Evolutionary conservation across 2,797 vertebrate species (phyloP).

Genomic region (Danio kyathit): DNA sequence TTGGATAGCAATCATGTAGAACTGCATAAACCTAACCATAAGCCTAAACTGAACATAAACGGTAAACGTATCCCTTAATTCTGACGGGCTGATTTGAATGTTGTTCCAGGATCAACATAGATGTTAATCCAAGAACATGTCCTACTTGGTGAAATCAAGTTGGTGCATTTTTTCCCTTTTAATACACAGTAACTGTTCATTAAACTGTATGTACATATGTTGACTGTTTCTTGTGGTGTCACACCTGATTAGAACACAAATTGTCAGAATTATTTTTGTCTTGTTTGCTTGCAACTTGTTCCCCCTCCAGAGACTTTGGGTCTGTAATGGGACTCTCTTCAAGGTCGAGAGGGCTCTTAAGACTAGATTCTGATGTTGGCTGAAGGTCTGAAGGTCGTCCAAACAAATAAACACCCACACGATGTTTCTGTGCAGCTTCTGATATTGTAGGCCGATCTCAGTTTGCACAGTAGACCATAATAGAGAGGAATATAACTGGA

Average conservation of each 20-base stretch:
- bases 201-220: too few relatives aligned
- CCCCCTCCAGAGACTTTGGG: constrained; percentile 8
- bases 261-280: constrained; percentile 12
- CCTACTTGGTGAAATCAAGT: too few relatives aligned
- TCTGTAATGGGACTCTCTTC: constrained; percentile 5
- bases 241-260: background rate
- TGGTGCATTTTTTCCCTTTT: background rate
- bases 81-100: too few relatives aligned
- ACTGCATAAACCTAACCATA: too few relatives aligned
- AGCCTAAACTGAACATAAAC: too few relatives aligned
- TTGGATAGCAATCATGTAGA: too few relatives aligned
- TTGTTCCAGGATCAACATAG: too few relatives aligned
- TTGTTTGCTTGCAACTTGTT: constrained; percentile 26
- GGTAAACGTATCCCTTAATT: too few relatives aligned
- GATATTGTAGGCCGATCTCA: constrained; percentile 5
- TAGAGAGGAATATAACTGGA: constrained; percentile 39
- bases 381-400: constrained; percentile 34
- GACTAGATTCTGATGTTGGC: constrained; percentile 22
- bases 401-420: constrained; percentile 49
- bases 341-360: constrained; percentile 9
- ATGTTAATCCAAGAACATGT: too few relatives aligned
- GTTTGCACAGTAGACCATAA: constrained; percentile 8
- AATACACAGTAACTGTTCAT: background rate
- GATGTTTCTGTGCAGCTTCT: constrained; percentile 36
- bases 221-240: background rate